These are phyloP conservation scores for Dendroctonus ponderosae DNA, from an alignment of 1,140 invertebrate species.

Conservation along the genomic window DNA sequence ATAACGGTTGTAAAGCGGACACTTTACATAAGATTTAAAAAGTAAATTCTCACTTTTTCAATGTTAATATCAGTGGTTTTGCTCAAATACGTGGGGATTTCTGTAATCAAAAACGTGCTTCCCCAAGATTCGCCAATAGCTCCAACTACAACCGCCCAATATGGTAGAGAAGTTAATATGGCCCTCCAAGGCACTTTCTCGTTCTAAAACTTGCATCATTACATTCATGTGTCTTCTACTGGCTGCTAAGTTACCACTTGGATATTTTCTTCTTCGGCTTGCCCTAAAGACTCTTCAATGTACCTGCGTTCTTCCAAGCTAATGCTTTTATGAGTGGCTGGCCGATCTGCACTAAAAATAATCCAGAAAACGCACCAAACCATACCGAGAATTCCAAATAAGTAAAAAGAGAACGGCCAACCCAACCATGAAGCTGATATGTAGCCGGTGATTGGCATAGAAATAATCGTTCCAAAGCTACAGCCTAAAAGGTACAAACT, in stretches of 20 bases:
- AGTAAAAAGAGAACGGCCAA: slow-evolving; percentile 79
- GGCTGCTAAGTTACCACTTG: not conserved
- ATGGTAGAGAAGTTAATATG: slow-evolving; percentile 74
- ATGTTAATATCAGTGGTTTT: slow-evolving; percentile 78
- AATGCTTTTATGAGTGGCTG: slow-evolving; percentile 61
- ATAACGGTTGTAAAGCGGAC: too few species aligned
- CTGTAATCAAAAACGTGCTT: slow-evolving; percentile 85
- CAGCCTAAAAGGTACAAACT: slow-evolving; percentile 52
- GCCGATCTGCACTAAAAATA: slow-evolving; percentile 64
- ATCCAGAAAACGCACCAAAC: slow-evolving; percentile 64
- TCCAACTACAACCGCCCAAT: slow-evolving; percentile 78
- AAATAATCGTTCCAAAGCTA: slow-evolving; percentile 70
- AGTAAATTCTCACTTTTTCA: slow-evolving; percentile 47
- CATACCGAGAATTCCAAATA: slow-evolving; percentile 65
- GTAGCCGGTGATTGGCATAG: slow-evolving; percentile 67
- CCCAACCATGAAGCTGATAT: slow-evolving; percentile 64
- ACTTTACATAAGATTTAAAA: not conserved
- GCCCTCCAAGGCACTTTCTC: slow-evolving; percentile 68
- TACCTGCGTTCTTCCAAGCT: slow-evolving; percentile 60
- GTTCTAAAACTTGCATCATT: slow-evolving; percentile 16
- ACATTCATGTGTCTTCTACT: not conserved
- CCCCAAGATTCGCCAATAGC: slow-evolving; percentile 91
- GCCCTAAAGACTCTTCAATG: slow-evolving; percentile 59
- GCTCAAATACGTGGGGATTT: slow-evolving; percentile 88
- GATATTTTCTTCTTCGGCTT: slow-evolving; percentile 46